Evolutionary conservation across 2,113 vertebrate genomes (phyloP).

Genomic region (Capreolus pygargus): DNA sequence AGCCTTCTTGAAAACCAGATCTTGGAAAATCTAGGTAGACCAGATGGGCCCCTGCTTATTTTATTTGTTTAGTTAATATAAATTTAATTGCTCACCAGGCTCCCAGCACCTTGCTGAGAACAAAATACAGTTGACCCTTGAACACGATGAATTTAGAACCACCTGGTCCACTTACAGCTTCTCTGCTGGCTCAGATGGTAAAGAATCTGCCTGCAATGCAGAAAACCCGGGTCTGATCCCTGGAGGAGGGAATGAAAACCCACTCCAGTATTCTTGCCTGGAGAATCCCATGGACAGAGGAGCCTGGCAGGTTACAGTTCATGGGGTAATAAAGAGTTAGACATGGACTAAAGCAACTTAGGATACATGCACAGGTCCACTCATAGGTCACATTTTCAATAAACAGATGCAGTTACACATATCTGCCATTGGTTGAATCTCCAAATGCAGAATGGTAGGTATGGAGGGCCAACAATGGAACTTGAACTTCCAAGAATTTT

Average conservation of each 20-base stretch:
- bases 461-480: background rate
- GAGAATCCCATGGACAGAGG: background rate
- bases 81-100: background rate
- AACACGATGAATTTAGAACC: background rate
- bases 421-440: background rate
- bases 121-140: background rate
- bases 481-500: background rate
- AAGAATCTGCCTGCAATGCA: background rate
- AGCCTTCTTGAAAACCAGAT: background rate
- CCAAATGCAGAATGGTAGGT: background rate
- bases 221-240: background rate
- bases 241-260: background rate
- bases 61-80: conserved; percentile 12
- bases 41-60: background rate
- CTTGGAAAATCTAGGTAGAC: background rate
- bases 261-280: background rate
- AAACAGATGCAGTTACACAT: background rate
- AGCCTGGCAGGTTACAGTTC: background rate
- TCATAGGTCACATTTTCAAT: background rate
- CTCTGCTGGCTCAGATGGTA: background rate
- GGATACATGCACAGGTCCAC: accelerated
- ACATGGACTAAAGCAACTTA: background rate
- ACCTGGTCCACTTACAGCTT: background rate
- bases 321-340: background rate
- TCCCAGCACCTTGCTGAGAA: background rate